Conservation (phyloP, 2,113 vertebrate genomes). For the Acanthisitta chloris region DNA sequence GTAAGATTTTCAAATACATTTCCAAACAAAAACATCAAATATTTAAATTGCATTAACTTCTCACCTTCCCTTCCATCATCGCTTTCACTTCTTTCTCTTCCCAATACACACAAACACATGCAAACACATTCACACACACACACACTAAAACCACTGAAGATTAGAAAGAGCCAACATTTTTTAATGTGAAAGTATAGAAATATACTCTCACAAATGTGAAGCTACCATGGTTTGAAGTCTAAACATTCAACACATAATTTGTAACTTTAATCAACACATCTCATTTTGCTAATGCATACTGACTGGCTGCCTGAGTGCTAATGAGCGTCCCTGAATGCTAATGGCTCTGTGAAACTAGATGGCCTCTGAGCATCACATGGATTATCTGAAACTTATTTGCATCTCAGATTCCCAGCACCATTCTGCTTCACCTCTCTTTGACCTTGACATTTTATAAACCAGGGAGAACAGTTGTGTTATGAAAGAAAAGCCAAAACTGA, state of each 20-base stretch:
- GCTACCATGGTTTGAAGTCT: slow-evolving; percentile 38
- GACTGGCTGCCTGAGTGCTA: slow-evolving; percentile 64
- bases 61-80: not conserved
- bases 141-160: not conserved
- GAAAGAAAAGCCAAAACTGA: slow-evolving; percentile 14
- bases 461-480: slow-evolving; percentile 15
- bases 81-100: not conserved
- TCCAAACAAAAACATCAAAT: not conserved
- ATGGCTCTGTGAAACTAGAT: slow-evolving; percentile 41
- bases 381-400: slow-evolving; percentile 61
- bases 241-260: slow-evolving; percentile 64
- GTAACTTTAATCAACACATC: slow-evolving; percentile 74
- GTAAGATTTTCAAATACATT: not conserved
- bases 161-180: not conserved
- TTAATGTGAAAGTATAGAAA: not conserved
- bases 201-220: slow-evolving; percentile 17
- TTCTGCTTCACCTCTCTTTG: slow-evolving; percentile 62
- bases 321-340: slow-evolving; percentile 65
- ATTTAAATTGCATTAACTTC: not conserved
- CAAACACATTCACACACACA: not conserved
- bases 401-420: slow-evolving; percentile 53
- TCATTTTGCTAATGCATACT: slow-evolving; percentile 66
- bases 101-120: not conserved
- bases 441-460: slow-evolving; percentile 64
- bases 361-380: slow-evolving; percentile 35